Evolutionary conservation across 2,797 vertebrate genomes (phyloP), one percentile per base, ranked within the genome.

Genomic region (Smutsia gigantea): DNA sequence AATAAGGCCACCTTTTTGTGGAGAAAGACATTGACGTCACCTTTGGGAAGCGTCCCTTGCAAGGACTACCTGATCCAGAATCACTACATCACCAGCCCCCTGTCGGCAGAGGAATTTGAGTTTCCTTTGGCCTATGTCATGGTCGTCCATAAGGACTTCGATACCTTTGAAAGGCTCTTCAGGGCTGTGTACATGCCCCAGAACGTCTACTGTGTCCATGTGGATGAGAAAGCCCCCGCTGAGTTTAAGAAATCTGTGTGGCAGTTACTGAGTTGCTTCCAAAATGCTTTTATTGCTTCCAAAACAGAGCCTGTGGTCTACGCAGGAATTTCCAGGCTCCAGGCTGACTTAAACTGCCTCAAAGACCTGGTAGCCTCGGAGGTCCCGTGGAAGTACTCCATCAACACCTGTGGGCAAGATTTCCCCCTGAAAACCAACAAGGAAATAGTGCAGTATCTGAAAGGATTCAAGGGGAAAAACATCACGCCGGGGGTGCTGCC

Each of bases 371-470:
- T 90, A 12, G 14, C 23, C 4, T 96, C 97, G 0, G 0, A 77
- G 19, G 37, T 96, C 0, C 96, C 25, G 0, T 98, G 98, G 98
- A 97, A 95, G 59, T 98, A 98, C 0, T 53, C 96, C 5, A 78
- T 98, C 75, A 98, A 98, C 95, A 95, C 97, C 23, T 98, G 98
- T 11, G 98, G 98, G 5, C 98, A 98, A 39, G 98, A 98, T 46
- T 98, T 98, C 34, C 98, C 98, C 12, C 89, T 98, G 94, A 98
- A 96, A 66, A 98, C 98, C 90, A 98, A 98, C 84, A 92, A 25
- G 94, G 98, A 98, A 29, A 97, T 98, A 1, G 0, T 98, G 12
- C 94, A n/a, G 18, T 17, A 98, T 55, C 94, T 98, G 78, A 98
- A 98, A 59, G 51, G 78, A 0, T 98, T 97, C 59, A 97, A 96